phyloP scores from a whole-genome alignment of 2,113 vertebrate genomes.

The Kryptolebias marmoratus region DNA sequence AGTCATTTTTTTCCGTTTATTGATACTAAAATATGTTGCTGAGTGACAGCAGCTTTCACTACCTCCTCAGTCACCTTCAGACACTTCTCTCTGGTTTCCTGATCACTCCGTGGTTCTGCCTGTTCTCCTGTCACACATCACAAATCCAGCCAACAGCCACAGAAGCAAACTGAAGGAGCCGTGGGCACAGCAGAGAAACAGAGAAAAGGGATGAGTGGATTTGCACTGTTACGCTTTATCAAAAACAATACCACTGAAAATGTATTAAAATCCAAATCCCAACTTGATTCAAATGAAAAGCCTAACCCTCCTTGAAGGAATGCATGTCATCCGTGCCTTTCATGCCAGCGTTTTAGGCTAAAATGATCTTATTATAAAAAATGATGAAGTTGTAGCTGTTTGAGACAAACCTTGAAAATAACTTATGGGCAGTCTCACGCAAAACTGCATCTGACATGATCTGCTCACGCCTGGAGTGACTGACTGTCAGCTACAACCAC shows the following conservation, averaged over 20 bases:
- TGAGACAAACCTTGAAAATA: no score
- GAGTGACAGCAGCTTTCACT: constrained; percentile 12
- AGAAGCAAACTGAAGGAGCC: constrained; percentile 49
- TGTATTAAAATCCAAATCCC: no score
- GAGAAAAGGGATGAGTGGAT: not conserved
- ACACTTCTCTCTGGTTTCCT: constrained; percentile 42
- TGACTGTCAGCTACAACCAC: no score
- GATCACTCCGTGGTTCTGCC: constrained; percentile 24
- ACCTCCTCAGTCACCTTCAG: constrained; percentile 43
- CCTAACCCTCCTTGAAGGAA: no score
- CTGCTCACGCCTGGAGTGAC: no score
- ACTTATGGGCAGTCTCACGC: no score
- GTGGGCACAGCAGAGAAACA: constrained; percentile 19
- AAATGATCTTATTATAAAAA: no score
- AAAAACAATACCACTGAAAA: not conserved
- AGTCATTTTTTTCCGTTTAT: not conserved
- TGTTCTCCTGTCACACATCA: constrained; percentile 53
- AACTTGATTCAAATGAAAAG: no score
- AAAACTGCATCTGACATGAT: no score
- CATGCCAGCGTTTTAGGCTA: no score
- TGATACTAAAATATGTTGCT: constrained; percentile 19
- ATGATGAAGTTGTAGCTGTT: no score
- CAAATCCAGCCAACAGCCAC: constrained; percentile 35
- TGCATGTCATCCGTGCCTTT: no score
- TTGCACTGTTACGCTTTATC: constrained; percentile 3